phyloP scores from a whole-genome alignment of 2,888 invertebrate genomes.

The Oscheius sp. region DNA sequence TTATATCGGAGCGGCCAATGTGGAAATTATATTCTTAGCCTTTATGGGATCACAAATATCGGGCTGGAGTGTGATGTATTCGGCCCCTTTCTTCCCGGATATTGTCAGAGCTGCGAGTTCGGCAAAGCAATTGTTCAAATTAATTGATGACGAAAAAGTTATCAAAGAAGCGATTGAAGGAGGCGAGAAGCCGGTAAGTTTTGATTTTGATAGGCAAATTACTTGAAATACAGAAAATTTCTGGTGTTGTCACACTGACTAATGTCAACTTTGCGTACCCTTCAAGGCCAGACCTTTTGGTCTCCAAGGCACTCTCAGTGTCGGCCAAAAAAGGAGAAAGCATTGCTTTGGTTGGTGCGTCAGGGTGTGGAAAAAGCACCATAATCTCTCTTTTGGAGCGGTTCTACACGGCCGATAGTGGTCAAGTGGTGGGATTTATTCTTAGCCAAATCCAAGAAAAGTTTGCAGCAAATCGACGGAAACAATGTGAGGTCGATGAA shows the following conservation, averaged over 20 bases:
- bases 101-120: slow-evolving; percentile 16
- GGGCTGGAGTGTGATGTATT: slow-evolving; percentile 29
- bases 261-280: slow-evolving; percentile 85
- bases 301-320: slow-evolving; percentile 76
- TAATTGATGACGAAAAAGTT: slow-evolving; percentile 12
- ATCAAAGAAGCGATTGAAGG: slow-evolving; percentile 15
- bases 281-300: slow-evolving; percentile 79
- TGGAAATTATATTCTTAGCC: slow-evolving; percentile 28
- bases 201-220: not conserved
- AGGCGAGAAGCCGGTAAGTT: slow-evolving; percentile 26
- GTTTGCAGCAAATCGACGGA: slow-evolving; percentile 42
- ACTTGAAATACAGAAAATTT: slow-evolving; percentile 33
- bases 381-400: slow-evolving; percentile 71
- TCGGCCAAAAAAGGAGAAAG: slow-evolving; percentile 67
- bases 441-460: not conserved
- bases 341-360: slow-evolving; percentile 72
- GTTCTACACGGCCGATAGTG: slow-evolving; percentile 69
- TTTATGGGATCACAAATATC: slow-evolving; percentile 5
- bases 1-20: slow-evolving; percentile 36
- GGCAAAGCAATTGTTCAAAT: slow-evolving; percentile 23
- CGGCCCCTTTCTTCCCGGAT: slow-evolving; percentile 23
- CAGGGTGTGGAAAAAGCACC: slow-evolving; percentile 72
- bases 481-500: slow-evolving; percentile 36
- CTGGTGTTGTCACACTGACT: slow-evolving; percentile 79
- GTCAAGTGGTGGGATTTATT: slow-evolving; percentile 60